Conservation (phyloP, 2,888 invertebrate species). For the Tipula helvola region DNA sequence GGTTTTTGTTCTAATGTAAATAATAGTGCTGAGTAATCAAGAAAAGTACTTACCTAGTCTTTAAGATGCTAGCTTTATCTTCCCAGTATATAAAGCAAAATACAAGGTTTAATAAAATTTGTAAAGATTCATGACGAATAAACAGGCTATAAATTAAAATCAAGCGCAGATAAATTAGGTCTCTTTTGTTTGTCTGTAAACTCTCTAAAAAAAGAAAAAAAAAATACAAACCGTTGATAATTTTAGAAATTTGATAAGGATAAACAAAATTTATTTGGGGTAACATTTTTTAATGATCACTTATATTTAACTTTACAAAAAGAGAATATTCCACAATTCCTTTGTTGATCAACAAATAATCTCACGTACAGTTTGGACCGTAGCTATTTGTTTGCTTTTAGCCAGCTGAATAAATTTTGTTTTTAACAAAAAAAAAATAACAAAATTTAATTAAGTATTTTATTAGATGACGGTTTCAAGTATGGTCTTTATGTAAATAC, state of each 20-base stretch:
- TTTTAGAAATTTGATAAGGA: not conserved
- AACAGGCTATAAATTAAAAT: not conserved
- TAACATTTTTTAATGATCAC: not conserved
- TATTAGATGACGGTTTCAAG: not conserved
- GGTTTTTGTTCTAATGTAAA: not conserved
- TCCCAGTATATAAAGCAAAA: no score
- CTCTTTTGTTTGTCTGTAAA: no score
- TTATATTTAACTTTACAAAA: not conserved
- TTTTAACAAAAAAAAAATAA: not conserved
- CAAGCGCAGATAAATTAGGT: not conserved
- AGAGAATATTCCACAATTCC: not conserved
- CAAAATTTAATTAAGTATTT: not conserved
- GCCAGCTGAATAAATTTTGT: not conserved
- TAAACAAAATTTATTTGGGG: not conserved
- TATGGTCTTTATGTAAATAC: no score
- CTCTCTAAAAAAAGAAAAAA: no score
- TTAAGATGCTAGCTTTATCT: no score
- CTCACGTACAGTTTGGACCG: not conserved
- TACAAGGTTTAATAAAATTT: not conserved
- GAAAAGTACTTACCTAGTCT: not conserved
- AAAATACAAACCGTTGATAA: not conserved
- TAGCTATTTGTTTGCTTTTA: not conserved
- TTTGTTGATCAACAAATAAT: not conserved
- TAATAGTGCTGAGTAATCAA: not conserved
- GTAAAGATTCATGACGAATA: not conserved